phyloP scores from a whole-genome alignment of 2,888 invertebrate species.

The Thumatha senex region DNA sequence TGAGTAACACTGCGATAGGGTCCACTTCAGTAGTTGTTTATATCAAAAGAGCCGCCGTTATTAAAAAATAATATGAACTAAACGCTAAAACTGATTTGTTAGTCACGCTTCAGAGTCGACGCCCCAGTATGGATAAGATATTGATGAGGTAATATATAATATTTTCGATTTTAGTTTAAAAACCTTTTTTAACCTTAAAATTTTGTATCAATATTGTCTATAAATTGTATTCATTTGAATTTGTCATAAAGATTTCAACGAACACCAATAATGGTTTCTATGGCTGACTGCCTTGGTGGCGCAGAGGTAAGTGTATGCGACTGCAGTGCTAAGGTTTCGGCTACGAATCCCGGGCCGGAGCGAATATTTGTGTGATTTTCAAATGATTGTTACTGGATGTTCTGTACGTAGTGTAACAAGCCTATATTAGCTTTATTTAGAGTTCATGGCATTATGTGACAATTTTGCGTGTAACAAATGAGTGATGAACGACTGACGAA shows the following conservation, averaged over 20 bases:
- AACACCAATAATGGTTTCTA: neutral
- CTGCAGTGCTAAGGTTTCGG: no score
- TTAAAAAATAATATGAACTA: conserved; percentile 40
- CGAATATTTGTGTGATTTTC: no score
- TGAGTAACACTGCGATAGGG: conserved; percentile 29
- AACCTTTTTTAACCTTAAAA: conserved; percentile 26
- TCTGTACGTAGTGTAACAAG: no score
- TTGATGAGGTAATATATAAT: conserved; percentile 42
- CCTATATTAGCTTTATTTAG: no score
- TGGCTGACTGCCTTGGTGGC: neutral
- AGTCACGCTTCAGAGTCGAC: conserved; percentile 35
- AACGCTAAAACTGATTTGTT: conserved; percentile 46
- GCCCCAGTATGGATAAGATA: conserved; percentile 35
- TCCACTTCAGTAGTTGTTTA: conserved; percentile 28
- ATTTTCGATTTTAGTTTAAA: conserved; percentile 33
- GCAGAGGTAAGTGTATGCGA: no score
- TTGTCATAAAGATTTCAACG: neutral
- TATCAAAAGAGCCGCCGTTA: conserved; percentile 40
- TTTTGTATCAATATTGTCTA: conserved; percentile 4
- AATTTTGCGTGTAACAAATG: no score
- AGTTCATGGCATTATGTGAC: no score
- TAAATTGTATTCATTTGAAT: conserved; percentile 26
- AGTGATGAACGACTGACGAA: no score
- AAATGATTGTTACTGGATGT: no score
- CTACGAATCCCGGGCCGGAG: no score